Percentiles rank a stretch among this genome's conserved stretches.
Evolutionary conservation across 2,888 invertebrate genomes (phyloP).

Genomic region (Xestia sexstrigata): DNA sequence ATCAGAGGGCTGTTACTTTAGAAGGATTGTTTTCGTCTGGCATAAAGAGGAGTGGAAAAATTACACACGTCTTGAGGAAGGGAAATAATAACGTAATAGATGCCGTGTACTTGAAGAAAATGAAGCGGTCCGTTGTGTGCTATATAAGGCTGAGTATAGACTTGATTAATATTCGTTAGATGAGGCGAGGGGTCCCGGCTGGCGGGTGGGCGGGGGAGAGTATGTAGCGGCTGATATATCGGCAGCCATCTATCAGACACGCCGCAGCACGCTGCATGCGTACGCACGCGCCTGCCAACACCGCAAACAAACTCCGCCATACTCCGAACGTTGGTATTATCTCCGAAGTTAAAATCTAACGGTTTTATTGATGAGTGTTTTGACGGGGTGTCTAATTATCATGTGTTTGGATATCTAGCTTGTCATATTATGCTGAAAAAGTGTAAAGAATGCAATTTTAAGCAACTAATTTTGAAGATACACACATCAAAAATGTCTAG

Average conservation of each 20-base stretch:
- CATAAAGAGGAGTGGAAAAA: conserved; percentile 61
- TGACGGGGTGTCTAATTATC: conserved; percentile 14
- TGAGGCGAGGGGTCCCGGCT: conserved; percentile 69
- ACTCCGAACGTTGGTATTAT: conserved; percentile 70
- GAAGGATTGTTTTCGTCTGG: conserved; percentile 55
- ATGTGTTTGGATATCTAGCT: background rate
- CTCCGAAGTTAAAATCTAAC: conserved; percentile 55
- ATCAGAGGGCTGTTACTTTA: conserved; percentile 54
- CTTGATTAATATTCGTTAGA: conserved; percentile 81
- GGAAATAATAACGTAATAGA: conserved; percentile 68
- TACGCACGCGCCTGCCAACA: conserved; percentile 74
- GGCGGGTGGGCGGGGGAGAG: conserved; percentile 66
- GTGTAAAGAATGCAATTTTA: background rate
- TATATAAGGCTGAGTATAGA: conserved; percentile 72
- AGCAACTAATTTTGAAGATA: background rate
- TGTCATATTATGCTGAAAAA: background rate
- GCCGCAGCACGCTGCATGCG: conserved; percentile 76
- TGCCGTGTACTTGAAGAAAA: conserved; percentile 72
- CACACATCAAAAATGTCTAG: too few species aligned
- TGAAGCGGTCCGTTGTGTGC: conserved; percentile 74
- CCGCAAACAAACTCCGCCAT: conserved; percentile 67
- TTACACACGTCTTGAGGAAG: conserved; percentile 60
- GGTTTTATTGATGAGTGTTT: conserved; percentile 41
- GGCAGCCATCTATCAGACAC: conserved; percentile 79
- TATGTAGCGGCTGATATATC: conserved; percentile 77